phyloP scores from a whole-genome alignment of 2,113 vertebrate species.

The Nymphicus hollandicus region DNA sequence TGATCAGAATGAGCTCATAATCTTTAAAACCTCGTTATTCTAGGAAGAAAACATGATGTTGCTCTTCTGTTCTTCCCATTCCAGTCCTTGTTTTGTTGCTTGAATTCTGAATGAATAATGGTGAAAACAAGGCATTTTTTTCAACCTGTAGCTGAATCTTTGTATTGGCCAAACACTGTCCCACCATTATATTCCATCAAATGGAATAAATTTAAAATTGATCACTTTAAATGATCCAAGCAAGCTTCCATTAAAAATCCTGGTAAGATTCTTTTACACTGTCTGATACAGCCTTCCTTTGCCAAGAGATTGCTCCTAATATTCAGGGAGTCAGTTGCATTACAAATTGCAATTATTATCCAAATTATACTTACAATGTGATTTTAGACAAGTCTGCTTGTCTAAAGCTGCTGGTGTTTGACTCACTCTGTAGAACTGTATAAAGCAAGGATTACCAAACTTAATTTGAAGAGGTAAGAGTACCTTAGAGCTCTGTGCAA shows the following conservation, averaged over 20 bases:
- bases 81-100: not conserved
- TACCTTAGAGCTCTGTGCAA: not conserved
- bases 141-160: not conserved
- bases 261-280: not conserved
- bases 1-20: not conserved
- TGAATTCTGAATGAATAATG: not conserved
- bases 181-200: not conserved
- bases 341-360: slow-evolving; percentile 40
- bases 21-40: not conserved
- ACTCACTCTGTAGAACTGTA: not conserved
- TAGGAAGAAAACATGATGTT: not conserved
- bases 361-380: not conserved
- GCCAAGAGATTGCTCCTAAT: not conserved
- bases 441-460: not conserved
- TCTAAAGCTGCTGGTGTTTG: not conserved
- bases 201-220: not conserved
- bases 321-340: not conserved
- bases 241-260: not conserved
- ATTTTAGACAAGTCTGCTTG: not conserved
- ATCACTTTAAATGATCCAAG: not conserved
- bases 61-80: not conserved
- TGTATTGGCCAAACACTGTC: not conserved
- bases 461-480: not conserved
- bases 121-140: not conserved
- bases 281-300: not conserved